A percentile compares a stretch with the other conserved stretches of the same genome.
Evolutionary conservation across 2,113 vertebrate species (phyloP).

Genomic region (Phalacrocorax carbo): DNA sequence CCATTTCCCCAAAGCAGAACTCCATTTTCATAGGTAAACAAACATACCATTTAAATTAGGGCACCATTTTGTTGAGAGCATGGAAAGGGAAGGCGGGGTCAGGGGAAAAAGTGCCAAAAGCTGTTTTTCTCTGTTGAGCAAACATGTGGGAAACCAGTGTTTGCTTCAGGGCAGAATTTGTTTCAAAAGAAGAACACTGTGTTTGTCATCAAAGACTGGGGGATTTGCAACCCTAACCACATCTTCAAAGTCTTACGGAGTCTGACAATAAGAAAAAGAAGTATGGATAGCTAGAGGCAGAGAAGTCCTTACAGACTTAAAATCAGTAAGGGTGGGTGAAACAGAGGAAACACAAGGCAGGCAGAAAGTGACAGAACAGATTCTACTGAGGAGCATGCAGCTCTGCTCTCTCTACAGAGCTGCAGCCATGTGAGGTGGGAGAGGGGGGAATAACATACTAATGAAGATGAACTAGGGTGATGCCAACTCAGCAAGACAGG

Average conservation of each 20-base stretch:
- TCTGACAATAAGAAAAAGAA: neutral
- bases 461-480: neutral
- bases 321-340: neutral
- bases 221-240: neutral
- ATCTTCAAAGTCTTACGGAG: neutral
- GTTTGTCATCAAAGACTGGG: neutral
- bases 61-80: neutral
- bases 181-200: neutral
- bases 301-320: neutral
- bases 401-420: neutral
- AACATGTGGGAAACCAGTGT: neutral
- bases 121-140: neutral
- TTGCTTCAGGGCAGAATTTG: neutral
- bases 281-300: neutral
- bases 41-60: neutral
- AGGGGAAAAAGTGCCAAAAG: neutral
- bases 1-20: neutral
- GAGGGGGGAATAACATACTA: neutral
- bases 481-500: neutral
- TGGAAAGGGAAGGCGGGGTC: neutral
- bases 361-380: neutral
- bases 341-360: neutral
- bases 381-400: accelerated
- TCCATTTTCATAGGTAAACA: neutral
- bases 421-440: neutral